Conservation (phyloP, 2,797 vertebrate genomes). For the Crenichthys baileyi region DNA sequence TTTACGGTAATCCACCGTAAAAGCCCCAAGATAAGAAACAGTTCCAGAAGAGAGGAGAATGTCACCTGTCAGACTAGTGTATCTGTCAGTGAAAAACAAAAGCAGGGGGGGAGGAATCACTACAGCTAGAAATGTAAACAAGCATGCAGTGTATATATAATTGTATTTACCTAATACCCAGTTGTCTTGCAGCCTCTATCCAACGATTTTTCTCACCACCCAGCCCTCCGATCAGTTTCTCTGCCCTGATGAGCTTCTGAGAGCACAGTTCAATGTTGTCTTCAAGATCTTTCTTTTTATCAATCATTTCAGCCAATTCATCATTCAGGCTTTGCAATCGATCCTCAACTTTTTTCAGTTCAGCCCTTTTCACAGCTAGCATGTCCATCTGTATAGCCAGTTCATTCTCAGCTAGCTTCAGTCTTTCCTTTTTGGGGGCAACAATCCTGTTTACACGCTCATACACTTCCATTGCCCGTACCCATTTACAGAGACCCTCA, state of each 20-base stretch:
- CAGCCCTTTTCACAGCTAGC: conserved; percentile 85
- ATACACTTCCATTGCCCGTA: conserved; percentile 92
- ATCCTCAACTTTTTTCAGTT: conserved; percentile 88
- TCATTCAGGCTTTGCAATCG: conserved; percentile 86
- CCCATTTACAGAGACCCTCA: conserved; percentile 95
- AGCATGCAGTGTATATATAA: background rate
- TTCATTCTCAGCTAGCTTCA: conserved; percentile 83
- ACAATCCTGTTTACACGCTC: conserved; percentile 91
- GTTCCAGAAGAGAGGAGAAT: conserved; percentile 90
- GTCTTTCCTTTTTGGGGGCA: conserved; percentile 87
- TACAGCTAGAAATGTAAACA: background rate
- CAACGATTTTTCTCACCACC: conserved; percentile 94
- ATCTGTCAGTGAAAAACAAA: conserved; percentile 73
- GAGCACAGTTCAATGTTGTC: conserved; percentile 91
- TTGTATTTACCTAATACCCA: conserved; percentile 73
- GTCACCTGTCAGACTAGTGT: conserved; percentile 90
- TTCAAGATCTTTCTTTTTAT: conserved; percentile 84
- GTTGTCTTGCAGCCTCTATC: conserved; percentile 87
- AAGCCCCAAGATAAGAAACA: conserved; percentile 92
- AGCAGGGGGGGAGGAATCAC: conserved; percentile 3
- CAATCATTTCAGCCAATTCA: conserved; percentile 85
- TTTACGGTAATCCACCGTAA: conserved; percentile 88
- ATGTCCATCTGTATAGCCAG: conserved; percentile 84
- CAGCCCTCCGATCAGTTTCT: conserved; percentile 92
- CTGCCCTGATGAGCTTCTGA: conserved; percentile 88